Base-by-base conservation (phyloP, 2,113 vertebrate genomes). In the Oreochromis spilurus region DNA sequence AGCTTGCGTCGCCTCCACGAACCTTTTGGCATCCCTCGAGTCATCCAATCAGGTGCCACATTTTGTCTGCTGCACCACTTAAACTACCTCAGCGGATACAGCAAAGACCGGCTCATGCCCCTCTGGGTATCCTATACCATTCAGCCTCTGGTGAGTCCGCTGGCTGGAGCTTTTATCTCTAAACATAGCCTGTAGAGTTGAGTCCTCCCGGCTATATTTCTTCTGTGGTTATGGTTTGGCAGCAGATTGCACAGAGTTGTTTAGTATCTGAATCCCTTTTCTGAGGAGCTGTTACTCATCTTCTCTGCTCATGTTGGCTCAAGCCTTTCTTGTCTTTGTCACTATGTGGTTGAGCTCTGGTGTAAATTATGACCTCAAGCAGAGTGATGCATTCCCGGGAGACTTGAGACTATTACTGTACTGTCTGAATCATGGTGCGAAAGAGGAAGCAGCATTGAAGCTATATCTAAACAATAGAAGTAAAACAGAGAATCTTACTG, bases 91-190 rank as follows among this genome's bases (percentile, higher is more conserved):
- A 96, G 5, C 2, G 96, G 95, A 7, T 97, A 96, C 94, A 97
- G 95, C 92, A 91, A 53, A 57, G 91, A 96, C 85, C 89, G 92
- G 14, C 90, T 92, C 34, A 95, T 96, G 96, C 95, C 96, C 9
- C 95, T 97, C 9, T 97, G 96, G 96, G 96, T 96, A 62, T 95
- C 96, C 2, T 97, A 97, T 82, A 95, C 93, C 40, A 8, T 96
- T 53, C 38, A 52, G 12, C 89, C 95, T 55, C 83, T 87, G 94
- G 96, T 97, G 87, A 96, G 96, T 58, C 12, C 3, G 4, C 83
- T 45, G 34, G 12, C 60, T 16, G 31, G 40, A 89, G 72, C 45
- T 90, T 88, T 89, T 19, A 84, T 91, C 52, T 87, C 89, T 84
- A 94, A 94, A 91, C 87, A 88, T 88, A 88, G 86, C 72, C 31